Base-by-base conservation (phyloP, 2,113 vertebrate genomes). In the Tamias sibiricus region DNA sequence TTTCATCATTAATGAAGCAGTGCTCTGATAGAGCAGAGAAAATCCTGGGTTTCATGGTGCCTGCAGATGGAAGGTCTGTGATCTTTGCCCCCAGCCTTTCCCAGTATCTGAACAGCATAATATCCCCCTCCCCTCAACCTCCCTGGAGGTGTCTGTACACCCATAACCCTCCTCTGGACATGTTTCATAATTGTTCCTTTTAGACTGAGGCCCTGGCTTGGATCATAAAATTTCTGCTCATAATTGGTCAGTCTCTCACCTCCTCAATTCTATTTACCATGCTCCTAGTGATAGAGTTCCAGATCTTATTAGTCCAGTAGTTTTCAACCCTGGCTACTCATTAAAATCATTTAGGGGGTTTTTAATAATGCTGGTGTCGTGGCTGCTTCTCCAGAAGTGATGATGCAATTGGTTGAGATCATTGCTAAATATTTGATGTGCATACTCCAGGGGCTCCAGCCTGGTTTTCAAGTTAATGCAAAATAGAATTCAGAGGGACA, bases 401-500 rank as follows among this genome's bases (percentile, higher is more conserved):
- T 84, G 69, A 66, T 68, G 94, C 37, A 72, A 22, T n/a, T 94
- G 83, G 35, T 71, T 64, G 90, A 91, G 87, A 62, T 95, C 87
- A 83, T 66, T 44, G 57, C 69, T 97, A 71, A 90, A 85, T 94
- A 95, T 92, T 91, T 92, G 52, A 92, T 95, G 40, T 30, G 11
- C 30, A 4, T 16, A 40, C 22, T 66, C 64, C 47, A 66, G 81
- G 59, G 81, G 59, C 71, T 83, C 49, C 52, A 62, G 66, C 32
- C 37, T 76, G 47, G 71, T 57, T 95, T 62, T 68, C 8, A 76
- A 83, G 8, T 93, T 66, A 83, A 75, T 87, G 52, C 42, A 81
- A 92, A 90, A 84, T 32, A 71, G 66, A 89, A 49, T 66, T 95
- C 35, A 13, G 57, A 90, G 76, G 69, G 35, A 47, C 37, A 95